These are phyloP conservation scores for Drosophila pseudoobscura DNA, from an alignment of 1,140 invertebrate species.

Conservation along the genomic window DNA sequence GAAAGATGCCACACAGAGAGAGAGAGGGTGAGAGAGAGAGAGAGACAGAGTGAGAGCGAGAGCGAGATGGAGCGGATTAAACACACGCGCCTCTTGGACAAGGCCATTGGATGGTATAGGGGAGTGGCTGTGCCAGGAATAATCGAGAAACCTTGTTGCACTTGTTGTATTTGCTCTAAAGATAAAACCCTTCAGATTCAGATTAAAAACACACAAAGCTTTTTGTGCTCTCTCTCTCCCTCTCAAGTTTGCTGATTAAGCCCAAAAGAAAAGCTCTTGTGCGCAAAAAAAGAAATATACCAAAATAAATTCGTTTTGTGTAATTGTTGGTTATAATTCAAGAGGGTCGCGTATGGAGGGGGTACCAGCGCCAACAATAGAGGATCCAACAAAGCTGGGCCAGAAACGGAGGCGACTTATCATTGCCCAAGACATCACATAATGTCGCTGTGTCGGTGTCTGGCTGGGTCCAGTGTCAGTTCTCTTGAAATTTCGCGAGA, in stretches of 20 bases:
- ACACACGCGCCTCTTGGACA: constrained; percentile 40
- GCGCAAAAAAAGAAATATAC: constrained; percentile 14
- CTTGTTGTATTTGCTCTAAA: constrained; percentile 41
- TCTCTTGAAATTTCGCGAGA: constrained; percentile 25
- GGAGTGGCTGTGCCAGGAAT: background rate
- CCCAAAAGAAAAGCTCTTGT: constrained; percentile 39
- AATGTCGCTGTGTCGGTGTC: constrained; percentile 5
- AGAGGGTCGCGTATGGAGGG: constrained; percentile 1
- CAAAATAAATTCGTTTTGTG: constrained; percentile 44
- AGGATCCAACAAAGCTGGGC: background rate
- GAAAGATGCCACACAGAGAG: constrained; percentile 9
- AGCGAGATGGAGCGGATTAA: constrained; percentile 45
- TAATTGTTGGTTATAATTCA: constrained; percentile 41
- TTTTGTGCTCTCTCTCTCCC: constrained; percentile 2
- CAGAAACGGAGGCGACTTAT: constrained; percentile 22
- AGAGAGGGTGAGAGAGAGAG: constrained; percentile 16
- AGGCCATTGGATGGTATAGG: constrained; percentile 20
- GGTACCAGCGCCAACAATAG: constrained; percentile 18
- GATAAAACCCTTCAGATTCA: constrained; percentile 37
- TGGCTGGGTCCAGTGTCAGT: constrained; percentile 35
- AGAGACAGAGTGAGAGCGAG: constrained; percentile 8
- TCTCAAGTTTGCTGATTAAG: constrained; percentile 52
- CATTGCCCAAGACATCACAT: constrained; percentile 16
- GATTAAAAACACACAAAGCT: constrained; percentile 43
- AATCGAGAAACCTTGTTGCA: constrained; percentile 17